These are phyloP conservation scores for Micrasema minimum DNA, from an alignment of 1,140 invertebrate genomes.

Conservation along the genomic window DNA sequence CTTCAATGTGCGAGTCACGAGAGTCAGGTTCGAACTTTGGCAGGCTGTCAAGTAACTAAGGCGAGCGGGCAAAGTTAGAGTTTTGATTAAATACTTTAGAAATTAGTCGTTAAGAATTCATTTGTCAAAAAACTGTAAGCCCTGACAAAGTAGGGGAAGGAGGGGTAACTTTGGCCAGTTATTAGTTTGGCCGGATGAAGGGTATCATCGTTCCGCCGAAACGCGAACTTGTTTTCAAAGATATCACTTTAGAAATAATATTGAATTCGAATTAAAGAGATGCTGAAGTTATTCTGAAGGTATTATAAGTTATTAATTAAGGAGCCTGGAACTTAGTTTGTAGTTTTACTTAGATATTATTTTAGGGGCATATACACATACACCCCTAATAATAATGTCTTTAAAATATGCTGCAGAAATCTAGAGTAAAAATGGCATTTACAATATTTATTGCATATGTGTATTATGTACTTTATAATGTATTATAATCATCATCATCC, in stretches of 20 bases:
- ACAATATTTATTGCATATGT: too few relatives aligned
- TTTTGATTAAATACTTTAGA: conserved; percentile 37
- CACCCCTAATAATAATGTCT: too few relatives aligned
- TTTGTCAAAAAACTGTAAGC: conserved; percentile 36
- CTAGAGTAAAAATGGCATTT: too few relatives aligned
- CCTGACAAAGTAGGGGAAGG: conserved; percentile 25
- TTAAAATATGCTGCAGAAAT: too few relatives aligned
- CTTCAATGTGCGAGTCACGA: neutral
- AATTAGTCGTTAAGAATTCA: conserved; percentile 38
- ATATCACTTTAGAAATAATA: neutral
- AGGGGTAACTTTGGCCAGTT: conserved; percentile 16
- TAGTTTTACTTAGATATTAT: too few relatives aligned
- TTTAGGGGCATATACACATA: too few relatives aligned
- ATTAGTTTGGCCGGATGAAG: conserved; percentile 22
- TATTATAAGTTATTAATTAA: too few relatives aligned
- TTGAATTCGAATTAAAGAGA: too few relatives aligned
- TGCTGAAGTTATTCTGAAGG: too few relatives aligned
- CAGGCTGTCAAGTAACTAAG: conserved; percentile 8
- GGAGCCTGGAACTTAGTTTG: too few relatives aligned
- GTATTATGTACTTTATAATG: too few relatives aligned
- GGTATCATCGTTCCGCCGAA: conserved; percentile 2
- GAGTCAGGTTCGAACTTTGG: conserved; percentile 12
- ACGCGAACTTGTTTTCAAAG: conserved; percentile 18
- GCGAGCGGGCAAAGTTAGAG: conserved; percentile 9
- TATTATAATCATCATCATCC: too few relatives aligned